Base-by-base conservation (phyloP, 2,113 vertebrate species). In the Ptychochromis oligacanthus region DNA sequence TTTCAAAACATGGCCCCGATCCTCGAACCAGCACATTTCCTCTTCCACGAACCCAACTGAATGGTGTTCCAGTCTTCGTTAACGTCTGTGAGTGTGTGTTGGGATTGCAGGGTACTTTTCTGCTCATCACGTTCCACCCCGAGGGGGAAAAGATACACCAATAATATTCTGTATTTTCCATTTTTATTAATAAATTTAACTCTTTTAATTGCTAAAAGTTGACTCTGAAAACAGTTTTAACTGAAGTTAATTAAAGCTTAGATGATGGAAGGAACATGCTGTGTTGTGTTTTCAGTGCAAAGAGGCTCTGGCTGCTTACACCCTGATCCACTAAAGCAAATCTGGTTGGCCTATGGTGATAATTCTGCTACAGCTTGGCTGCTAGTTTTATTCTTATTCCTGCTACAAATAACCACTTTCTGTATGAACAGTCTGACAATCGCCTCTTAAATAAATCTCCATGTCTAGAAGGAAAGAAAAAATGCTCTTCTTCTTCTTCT, bases 1-100 rank as follows among this genome's bases (percentile, higher is more conserved):
- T 88, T 92, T 84, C n/a, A 92, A 91, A 94, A 93, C 92, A 90
- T 90, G 89, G 88, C 83, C 86, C 77, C 14, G 3, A 80, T 84
- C 83, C 79, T 81, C 58, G 1, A 72, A 74, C 78, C 84, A 92
- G 82, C 84, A 88, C 67, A 80, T 86, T 88, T 90, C 84, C 92
- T 86, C 74, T 85, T 87, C 56, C 38, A 77, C 65, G 54, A 72
- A 77, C 57, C 13, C 38, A 26, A 24, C 80, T 72, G 64, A 87
- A 31, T 54, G 7, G 1, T 14, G 40, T 79, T 43, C 60, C 74
- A 74, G 4, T 55, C 43, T 70, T 61, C 4, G 4, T 78, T 52
- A 82, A 28, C 18, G 4, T 31, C 52, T 22, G 1, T 49, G 72
- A 60, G 38, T 77, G 81, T 60, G 60, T 67, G 74, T 79, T 43